A percentile compares a stretch with the other conserved stretches of the same genome.
Conservation (phyloP, 2,888 invertebrate genomes). For the Cetonia aurata region DNA sequence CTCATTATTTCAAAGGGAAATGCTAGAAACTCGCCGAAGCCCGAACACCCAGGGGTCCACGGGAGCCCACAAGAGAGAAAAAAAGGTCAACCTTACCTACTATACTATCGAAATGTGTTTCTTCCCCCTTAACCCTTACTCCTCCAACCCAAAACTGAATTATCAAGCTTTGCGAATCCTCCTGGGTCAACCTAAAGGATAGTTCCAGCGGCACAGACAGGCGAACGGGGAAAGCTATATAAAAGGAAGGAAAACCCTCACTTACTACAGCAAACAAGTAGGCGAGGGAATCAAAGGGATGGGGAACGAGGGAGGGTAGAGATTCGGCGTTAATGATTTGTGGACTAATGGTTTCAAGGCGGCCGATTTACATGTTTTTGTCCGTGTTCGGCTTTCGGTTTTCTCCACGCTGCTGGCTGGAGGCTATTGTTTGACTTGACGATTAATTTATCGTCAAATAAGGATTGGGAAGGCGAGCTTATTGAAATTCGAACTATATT, state of each 20-base stretch:
- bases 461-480: conserved; percentile 15
- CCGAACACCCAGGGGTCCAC: too few species aligned
- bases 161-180: conserved; percentile 6
- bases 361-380: conserved; percentile 38
- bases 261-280: too few species aligned
- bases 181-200: neutral
- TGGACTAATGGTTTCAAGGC: conserved; percentile 21
- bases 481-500: conserved; percentile 35
- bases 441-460: conserved; percentile 37
- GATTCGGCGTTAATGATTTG: conserved; percentile 21
- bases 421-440: conserved; percentile 30
- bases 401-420: neutral
- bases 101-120: conserved; percentile 13
- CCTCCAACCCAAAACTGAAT: conserved; percentile 18
- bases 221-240: too few species aligned
- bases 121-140: neutral
- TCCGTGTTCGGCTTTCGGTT: neutral
- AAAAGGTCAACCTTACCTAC: neutral
- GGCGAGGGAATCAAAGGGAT: too few species aligned
- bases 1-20: conserved; percentile 8
- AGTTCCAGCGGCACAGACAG: too few species aligned
- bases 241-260: neutral
- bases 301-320: too few species aligned
- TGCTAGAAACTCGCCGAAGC: too few species aligned
- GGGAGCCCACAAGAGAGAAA: too few species aligned